Conservation (phyloP, 2,888 invertebrate species). For the Chydorus sphaericus region DNA sequence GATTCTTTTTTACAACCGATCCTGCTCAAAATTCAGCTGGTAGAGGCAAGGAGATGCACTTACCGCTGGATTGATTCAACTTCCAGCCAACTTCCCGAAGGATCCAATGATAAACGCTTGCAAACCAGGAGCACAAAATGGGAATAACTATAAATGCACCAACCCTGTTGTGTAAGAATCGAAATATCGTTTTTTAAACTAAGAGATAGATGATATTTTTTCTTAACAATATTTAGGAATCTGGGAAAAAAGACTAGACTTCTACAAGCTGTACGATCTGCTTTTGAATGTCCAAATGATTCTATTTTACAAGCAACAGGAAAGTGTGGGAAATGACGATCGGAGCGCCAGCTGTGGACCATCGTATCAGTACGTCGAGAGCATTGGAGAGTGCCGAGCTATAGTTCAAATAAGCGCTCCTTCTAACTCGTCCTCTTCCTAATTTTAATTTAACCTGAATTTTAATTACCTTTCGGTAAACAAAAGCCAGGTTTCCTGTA, state of each 20-base stretch:
- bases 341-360: neutral
- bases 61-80: neutral
- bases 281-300: neutral
- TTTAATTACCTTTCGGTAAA: no score
- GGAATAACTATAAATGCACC: conserved; percentile 10
- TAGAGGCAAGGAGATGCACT: neutral
- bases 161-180: conserved; percentile 4
- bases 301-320: neutral
- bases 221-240: neutral
- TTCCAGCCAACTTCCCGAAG: neutral
- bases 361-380: neutral
- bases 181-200: neutral
- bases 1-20: no score
- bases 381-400: no score
- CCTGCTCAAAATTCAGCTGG: no score
- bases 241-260: no score
- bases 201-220: neutral
- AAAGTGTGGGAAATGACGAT: neutral
- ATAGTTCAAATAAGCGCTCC: no score
- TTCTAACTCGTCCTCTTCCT: no score
- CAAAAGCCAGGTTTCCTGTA: no score
- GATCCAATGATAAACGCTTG: conserved; percentile 1
- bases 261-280: neutral
- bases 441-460: no score
- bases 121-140: neutral